These are phyloP conservation scores for Grammomys dolichurus DNA, from an alignment of 2,113 vertebrate species.

Conservation along the genomic window DNA sequence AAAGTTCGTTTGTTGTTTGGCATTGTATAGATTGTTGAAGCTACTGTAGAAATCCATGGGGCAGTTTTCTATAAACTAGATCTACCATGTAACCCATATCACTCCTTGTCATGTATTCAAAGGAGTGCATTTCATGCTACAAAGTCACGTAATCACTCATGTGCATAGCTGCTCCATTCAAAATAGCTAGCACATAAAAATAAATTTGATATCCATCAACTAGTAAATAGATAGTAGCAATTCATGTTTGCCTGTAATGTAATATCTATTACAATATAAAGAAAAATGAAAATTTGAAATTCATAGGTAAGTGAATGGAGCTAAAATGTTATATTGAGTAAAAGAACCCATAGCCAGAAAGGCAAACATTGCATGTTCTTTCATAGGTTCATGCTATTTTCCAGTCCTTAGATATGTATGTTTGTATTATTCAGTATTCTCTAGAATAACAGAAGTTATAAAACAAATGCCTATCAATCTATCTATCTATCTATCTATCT, in stretches of 20 bases:
- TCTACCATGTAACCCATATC: neutral
- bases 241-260: neutral
- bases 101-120: neutral
- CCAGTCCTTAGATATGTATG: neutral
- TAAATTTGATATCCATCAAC: neutral
- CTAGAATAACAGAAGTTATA: neutral
- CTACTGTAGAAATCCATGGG: neutral
- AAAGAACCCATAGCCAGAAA: neutral
- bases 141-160: neutral
- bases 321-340: neutral
- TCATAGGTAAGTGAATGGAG: neutral
- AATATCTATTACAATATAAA: neutral
- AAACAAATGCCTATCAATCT: neutral
- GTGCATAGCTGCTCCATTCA: neutral
- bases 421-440: neutral
- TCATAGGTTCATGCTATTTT: neutral
- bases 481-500: too few relatives aligned
- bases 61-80: neutral
- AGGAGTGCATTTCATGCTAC: neutral
- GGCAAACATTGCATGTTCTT: neutral
- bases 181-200: neutral
- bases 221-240: neutral
- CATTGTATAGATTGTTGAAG: neutral
- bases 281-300: neutral
- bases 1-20: neutral